Conservation (phyloP, 23 tunicate species). For the Clavelina lepadiformis region DNA sequence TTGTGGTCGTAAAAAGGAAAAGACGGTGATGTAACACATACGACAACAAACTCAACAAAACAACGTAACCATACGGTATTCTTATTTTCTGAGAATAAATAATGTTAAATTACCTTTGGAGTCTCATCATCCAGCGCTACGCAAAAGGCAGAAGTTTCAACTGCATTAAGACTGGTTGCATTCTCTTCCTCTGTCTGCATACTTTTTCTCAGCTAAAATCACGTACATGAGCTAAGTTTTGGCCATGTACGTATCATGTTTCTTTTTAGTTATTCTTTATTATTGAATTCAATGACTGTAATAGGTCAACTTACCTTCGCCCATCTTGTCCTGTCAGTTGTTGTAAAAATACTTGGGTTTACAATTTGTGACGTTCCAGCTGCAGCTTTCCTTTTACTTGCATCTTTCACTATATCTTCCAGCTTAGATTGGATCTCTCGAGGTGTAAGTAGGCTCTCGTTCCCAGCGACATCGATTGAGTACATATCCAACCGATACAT, state of each 20-base stretch:
- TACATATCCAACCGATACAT: slow-evolving; percentile 58
- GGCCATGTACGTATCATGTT: too few relatives aligned
- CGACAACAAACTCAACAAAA: too few relatives aligned
- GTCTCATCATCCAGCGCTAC: slow-evolving; percentile 50
- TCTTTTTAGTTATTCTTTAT: too few relatives aligned
- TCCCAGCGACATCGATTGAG: slow-evolving; percentile 34
- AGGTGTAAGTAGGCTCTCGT: slow-evolving; percentile 52
- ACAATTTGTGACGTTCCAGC: not conserved
- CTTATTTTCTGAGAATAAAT: too few relatives aligned
- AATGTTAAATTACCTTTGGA: too few relatives aligned
- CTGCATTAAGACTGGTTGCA: slow-evolving; percentile 28
- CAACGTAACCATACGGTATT: too few relatives aligned
- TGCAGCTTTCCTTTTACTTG: slow-evolving; percentile 10
- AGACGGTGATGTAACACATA: too few relatives aligned
- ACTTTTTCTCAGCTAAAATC: slow-evolving; percentile 22
- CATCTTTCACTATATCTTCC: slow-evolving; percentile 41
- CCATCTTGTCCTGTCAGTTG: slow-evolving; percentile 58
- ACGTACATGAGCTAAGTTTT: too few relatives aligned
- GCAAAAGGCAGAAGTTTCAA: slow-evolving; percentile 79
- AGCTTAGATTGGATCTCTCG: slow-evolving; percentile 73
- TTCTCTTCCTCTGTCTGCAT: slow-evolving; percentile 24
- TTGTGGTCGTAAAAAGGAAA: too few relatives aligned
- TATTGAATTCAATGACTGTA: too few relatives aligned
- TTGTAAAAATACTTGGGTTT: slow-evolving; percentile 73
- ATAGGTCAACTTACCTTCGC: slow-evolving; percentile 49